A percentile compares a stretch with the other conserved stretches of the same genome.
These are phyloP conservation scores for Gastrophryne carolinensis DNA, from an alignment of 2,797 vertebrate genomes.

Conservation along the genomic window DNA sequence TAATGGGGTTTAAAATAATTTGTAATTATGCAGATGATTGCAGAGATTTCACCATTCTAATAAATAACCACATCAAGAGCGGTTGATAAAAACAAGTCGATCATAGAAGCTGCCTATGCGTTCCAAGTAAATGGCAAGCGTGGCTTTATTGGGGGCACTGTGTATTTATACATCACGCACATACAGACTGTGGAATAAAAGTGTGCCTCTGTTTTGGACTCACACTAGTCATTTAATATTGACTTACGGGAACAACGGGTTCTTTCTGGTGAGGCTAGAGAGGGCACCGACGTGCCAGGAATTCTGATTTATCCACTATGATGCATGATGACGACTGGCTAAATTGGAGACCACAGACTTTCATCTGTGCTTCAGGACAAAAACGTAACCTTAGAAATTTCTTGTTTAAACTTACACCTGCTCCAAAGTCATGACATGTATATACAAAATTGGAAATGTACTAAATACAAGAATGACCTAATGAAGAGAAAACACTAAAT, in stretches of 20 bases:
- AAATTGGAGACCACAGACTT: background rate
- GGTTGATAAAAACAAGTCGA: background rate
- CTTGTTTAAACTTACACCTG: background rate
- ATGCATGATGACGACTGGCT: background rate
- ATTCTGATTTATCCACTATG: background rate
- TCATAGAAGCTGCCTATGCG: background rate
- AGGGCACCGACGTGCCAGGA: background rate
- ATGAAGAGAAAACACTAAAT: no score
- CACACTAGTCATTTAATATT: background rate
- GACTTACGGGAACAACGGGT: constrained; percentile 19
- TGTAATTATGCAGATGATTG: no score
- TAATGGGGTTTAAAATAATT: no score
- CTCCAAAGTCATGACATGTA: background rate
- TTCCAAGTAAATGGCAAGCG: background rate
- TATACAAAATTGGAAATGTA: background rate
- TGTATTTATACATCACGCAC: background rate
- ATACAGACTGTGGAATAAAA: background rate
- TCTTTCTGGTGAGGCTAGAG: background rate
- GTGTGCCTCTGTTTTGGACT: background rate
- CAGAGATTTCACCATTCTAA: no score
- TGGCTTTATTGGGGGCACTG: background rate
- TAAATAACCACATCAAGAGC: no score
- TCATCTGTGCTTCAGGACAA: background rate
- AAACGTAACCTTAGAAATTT: background rate
- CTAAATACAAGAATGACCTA: no score